Evolutionary conservation across 1,140 invertebrate genomes (phyloP), one percentile per base, ranked within the genome.

Genomic region (Holcopasites calliopsidis): DNA sequence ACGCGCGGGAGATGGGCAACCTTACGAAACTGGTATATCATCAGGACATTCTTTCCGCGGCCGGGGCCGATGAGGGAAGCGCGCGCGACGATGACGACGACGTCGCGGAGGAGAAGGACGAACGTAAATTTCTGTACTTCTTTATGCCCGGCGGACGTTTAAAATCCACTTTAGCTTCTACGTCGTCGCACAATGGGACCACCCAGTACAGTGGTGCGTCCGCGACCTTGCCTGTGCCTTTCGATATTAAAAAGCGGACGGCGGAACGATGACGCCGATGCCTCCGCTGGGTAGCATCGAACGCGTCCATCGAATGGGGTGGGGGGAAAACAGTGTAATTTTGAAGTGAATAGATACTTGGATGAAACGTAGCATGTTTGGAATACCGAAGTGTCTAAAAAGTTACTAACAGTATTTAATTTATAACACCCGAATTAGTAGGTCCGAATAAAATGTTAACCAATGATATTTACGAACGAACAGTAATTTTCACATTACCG

Each of bases 101-200:
- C 38, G 21, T 55, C 4, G n/a, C 33, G 40, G 18, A 23, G 21
- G 26, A 44, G 57, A 49, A 65, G 38, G 70, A 73, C 50, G 47
- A 82, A 71, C 80, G 80, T 82, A 79, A 82, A 82, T 83, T 79
- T 82, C 76, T 76, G 62, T 55, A 40, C 60, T 82, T 83, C 60
- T 83, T 83, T 76, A 79, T 72, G 61, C 71, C 50, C 76, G 35
- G 26, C 33, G 60, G 61, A 83, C 76, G 76, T 83, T 83, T 83
- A 82, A 83, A 83, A 76, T 83, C 81, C 76, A 83, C 80, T 82
- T 83, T 83, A 65, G 76, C 40, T 54, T 62, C 65, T 18, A 40
- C 61, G 60, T 35, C 65, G 26, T 74, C 70, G 42, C 64, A 82
- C 79, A 82, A 82, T 82, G 75, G 64, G 80, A 82, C 80, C 80